These are phyloP conservation scores for Bovichtus diacanthus DNA, from an alignment of 2,797 vertebrate genomes.

Conservation along the genomic window DNA sequence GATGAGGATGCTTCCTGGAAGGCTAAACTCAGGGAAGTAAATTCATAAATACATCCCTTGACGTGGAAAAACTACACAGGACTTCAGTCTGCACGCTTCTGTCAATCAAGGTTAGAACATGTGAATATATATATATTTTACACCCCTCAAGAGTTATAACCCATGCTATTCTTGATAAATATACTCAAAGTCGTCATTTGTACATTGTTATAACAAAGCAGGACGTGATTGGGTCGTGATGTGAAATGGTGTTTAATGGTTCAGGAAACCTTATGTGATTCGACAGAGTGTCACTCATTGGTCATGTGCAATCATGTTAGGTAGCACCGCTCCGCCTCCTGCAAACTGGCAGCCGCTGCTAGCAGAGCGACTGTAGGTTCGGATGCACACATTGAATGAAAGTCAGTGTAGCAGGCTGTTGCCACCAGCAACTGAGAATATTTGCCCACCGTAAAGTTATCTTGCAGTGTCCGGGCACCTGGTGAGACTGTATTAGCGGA, in stretches of 20 bases:
- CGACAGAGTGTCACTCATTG: conserved; percentile 47
- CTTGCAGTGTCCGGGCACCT: not conserved
- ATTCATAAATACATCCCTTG: accelerated
- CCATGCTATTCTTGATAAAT: not conserved
- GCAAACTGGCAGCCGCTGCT: conserved; percentile 50
- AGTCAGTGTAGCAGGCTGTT: conserved; percentile 65
- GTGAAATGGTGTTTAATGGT: not conserved
- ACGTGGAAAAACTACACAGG: conserved; percentile 22
- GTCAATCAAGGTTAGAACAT: not conserved
- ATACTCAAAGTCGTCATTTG: not conserved
- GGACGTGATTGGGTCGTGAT: not conserved
- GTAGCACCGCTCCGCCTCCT: conserved; percentile 59
- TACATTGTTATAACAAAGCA: not conserved
- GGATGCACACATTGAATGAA: conserved; percentile 80
- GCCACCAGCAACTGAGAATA: conserved; percentile 31
- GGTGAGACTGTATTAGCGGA: not conserved
- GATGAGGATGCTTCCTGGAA: not conserved
- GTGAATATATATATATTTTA: not conserved
- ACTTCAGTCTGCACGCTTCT: not conserved
- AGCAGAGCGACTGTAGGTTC: conserved; percentile 35
- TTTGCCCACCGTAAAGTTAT: conserved; percentile 22
- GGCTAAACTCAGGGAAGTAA: not conserved
- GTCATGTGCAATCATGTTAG: conserved; percentile 38
- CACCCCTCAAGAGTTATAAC: not conserved
- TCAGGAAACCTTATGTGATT: conserved; percentile 42